Conservation (phyloP, 2,888 invertebrate genomes). For the Thymelicus acteon region DNA sequence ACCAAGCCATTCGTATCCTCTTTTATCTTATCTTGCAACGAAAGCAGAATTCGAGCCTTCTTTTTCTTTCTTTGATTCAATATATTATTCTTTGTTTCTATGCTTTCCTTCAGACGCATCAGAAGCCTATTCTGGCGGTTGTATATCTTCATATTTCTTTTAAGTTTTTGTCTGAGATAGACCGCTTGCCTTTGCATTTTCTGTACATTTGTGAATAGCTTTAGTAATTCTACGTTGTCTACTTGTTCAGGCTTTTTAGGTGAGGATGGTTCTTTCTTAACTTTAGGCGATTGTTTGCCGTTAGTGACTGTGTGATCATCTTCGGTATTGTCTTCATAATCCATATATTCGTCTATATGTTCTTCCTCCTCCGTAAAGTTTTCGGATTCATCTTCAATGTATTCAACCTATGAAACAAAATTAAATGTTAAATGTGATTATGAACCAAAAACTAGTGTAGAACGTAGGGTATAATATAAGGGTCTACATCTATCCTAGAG, state of each 20-base stretch:
- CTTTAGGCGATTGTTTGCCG: conserved; percentile 27
- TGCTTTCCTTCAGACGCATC: conserved; percentile 62
- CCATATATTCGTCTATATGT: conserved; percentile 32
- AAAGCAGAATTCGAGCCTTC: conserved; percentile 71
- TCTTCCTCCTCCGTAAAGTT: conserved; percentile 47
- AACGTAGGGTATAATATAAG: background rate
- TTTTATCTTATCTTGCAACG: conserved; percentile 75
- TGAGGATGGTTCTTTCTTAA: background rate
- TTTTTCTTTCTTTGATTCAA: conserved; percentile 72
- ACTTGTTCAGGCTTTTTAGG: conserved; percentile 39
- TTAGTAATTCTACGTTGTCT: conserved; percentile 61
- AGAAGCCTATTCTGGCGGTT: conserved; percentile 68
- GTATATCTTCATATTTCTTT: conserved; percentile 66
- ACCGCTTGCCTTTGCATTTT: conserved; percentile 70
- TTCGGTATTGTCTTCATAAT: conserved; percentile 26
- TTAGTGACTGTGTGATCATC: conserved; percentile 37
- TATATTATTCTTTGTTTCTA: conserved; percentile 70
- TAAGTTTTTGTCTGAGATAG: conserved; percentile 67
- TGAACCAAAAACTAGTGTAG: too few relatives aligned
- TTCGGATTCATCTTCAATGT: conserved; percentile 76
- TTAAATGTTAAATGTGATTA: background rate
- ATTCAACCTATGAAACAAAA: conserved; percentile 66
- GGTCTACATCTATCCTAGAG: too few relatives aligned
- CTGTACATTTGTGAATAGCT: conserved; percentile 75
- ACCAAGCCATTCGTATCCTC: conserved; percentile 75